Conservation (phyloP, 2,113 vertebrate genomes). For the Petroica traversi region DNA sequence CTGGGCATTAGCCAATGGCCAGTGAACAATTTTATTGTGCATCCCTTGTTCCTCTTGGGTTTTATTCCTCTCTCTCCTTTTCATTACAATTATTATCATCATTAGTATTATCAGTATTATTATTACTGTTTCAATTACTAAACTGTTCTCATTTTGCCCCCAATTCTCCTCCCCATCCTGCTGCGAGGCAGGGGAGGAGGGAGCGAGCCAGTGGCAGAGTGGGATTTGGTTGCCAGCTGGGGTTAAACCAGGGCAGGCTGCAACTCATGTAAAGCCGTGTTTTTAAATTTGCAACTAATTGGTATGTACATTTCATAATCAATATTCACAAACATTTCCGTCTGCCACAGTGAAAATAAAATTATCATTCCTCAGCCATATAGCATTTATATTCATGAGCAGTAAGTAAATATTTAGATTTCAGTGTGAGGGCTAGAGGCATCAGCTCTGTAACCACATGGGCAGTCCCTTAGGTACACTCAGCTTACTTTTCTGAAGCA, state of each 20-base stretch:
- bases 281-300: neutral
- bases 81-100: neutral
- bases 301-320: neutral
- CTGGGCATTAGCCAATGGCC: neutral
- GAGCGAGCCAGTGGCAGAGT: fast-evolving
- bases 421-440: neutral
- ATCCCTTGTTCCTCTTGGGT: neutral
- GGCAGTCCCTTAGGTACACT: neutral
- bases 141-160: neutral
- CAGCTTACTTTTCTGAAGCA: neutral
- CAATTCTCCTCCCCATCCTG: fast-evolving
- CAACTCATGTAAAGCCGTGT: neutral
- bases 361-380: neutral
- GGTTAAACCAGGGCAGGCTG: neutral
- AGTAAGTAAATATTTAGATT: neutral
- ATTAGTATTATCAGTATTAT: neutral
- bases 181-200: neutral
- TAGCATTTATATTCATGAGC: neutral
- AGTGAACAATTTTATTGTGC: neutral
- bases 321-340: neutral
- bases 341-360: neutral
- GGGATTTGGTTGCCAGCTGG: neutral
- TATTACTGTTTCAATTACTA: neutral
- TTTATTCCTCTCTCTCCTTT: neutral
- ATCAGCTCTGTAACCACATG: neutral